These are phyloP conservation scores for Panopea generosa DNA, from an alignment of 2,888 invertebrate genomes.

Conservation along the genomic window DNA sequence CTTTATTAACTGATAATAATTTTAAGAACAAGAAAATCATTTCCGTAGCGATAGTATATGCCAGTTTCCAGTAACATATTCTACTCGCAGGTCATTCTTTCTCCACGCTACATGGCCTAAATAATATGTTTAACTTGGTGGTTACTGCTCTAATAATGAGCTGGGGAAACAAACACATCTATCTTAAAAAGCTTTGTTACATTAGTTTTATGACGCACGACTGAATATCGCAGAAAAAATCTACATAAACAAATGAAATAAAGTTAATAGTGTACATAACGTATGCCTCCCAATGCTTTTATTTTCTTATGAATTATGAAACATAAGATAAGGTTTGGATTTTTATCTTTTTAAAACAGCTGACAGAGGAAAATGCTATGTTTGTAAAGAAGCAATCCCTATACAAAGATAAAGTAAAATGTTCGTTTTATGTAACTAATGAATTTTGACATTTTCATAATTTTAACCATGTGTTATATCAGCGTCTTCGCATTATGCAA, in stretches of 20 bases:
- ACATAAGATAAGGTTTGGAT: constrained; percentile 45
- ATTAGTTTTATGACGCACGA: neutral
- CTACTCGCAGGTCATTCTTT: too few species aligned
- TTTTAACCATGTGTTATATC: constrained; percentile 48
- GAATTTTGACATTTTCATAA: constrained; percentile 63
- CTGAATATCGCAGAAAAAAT: neutral
- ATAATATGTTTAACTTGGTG: too few species aligned
- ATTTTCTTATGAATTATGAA: constrained; percentile 50
- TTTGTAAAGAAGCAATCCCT: constrained; percentile 31
- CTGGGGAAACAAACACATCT: constrained; percentile 1
- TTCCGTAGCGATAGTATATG: too few species aligned
- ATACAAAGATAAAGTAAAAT: constrained; percentile 53
- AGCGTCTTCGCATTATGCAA: constrained; percentile 44
- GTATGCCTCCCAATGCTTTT: constrained; percentile 11
- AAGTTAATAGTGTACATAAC: constrained; percentile 8
- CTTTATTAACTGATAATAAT: too few species aligned
- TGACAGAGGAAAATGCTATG: constrained; percentile 48
- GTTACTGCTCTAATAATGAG: too few species aligned
- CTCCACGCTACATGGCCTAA: too few species aligned
- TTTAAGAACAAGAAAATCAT: too few species aligned
- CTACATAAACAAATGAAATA: constrained; percentile 18
- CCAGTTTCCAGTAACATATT: too few species aligned
- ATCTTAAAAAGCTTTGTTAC: neutral
- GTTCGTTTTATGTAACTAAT: constrained; percentile 47
- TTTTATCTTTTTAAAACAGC: constrained; percentile 50